These are phyloP conservation scores for Tetropium fuscum DNA, from an alignment of 2,888 invertebrate genomes.

Conservation along the genomic window DNA sequence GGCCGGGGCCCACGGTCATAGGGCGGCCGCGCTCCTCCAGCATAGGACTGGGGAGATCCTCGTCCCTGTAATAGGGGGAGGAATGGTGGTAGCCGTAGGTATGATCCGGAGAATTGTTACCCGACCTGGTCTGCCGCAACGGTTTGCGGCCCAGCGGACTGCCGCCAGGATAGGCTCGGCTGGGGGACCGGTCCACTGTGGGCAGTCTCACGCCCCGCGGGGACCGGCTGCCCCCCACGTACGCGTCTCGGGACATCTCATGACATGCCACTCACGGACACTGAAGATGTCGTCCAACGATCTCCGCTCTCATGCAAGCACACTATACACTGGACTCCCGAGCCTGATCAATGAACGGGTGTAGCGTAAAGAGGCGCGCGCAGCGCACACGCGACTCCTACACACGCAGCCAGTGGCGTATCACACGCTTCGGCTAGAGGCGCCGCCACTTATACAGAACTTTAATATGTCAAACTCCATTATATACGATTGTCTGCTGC, in stretches of 20 bases:
- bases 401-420: conserved; percentile 44
- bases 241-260: conserved; percentile 74
- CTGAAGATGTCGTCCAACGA: conserved; percentile 55
- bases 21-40: conserved; percentile 79
- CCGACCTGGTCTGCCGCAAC: conserved; percentile 68
- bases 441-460: too few relatives aligned
- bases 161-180: conserved; percentile 80
- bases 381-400: conserved; percentile 47
- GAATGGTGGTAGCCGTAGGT: conserved; percentile 70
- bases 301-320: conserved; percentile 42
- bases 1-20: conserved; percentile 71
- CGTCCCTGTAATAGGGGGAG: conserved; percentile 82
- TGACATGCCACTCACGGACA: conserved; percentile 59
- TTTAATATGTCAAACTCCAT: too few relatives aligned
- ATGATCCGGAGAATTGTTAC: conserved; percentile 73
- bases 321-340: conserved; percentile 41
- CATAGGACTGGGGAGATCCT: conserved; percentile 88
- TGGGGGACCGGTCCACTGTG: conserved; percentile 91
- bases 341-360: conserved; percentile 67
- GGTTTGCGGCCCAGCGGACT: conserved; percentile 65
- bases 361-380: conserved; percentile 63
- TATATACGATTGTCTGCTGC: too few relatives aligned
- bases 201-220: conserved; percentile 81
- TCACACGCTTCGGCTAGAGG: background rate
- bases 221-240: conserved; percentile 74